A percentile compares a stretch with the other conserved stretches of the same genome.
These are phyloP conservation scores for Scortum barcoo DNA, from an alignment of 2,113 vertebrate species.

Conservation along the genomic window DNA sequence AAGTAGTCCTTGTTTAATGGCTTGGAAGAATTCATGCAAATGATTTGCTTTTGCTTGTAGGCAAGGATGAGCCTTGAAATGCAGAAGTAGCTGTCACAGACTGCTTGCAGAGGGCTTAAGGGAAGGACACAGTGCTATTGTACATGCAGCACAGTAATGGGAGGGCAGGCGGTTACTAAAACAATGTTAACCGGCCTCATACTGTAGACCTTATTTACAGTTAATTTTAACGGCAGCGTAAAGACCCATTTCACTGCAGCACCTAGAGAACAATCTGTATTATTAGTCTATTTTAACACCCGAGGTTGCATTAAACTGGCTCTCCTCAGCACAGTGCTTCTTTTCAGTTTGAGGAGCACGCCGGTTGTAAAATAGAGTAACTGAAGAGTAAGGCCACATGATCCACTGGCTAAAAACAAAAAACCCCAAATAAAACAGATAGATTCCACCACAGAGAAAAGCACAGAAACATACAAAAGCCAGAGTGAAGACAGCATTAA, in stretches of 20 bases:
- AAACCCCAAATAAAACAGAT: no score
- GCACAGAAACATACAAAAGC: slow-evolving; percentile 3
- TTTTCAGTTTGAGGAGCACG: not conserved
- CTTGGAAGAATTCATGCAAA: slow-evolving; percentile 58
- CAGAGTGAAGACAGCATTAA: slow-evolving; percentile 37
- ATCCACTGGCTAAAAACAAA: not conserved
- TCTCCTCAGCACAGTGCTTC: slow-evolving; percentile 4
- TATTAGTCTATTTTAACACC: slow-evolving; percentile 48
- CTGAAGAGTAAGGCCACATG: not conserved
- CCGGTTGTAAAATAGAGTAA: slow-evolving; percentile 25
- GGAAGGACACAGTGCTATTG: slow-evolving; percentile 37
- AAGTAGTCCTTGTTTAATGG: slow-evolving; percentile 52
- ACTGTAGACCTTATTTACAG: slow-evolving; percentile 56
- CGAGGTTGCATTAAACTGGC: slow-evolving; percentile 23
- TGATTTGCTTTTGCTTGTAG: slow-evolving; percentile 48
- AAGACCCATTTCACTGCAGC: slow-evolving; percentile 54
- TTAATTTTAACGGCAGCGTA: slow-evolving; percentile 55
- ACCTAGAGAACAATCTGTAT: slow-evolving; percentile 36
- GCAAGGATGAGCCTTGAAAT: slow-evolving; percentile 42
- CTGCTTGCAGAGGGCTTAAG: slow-evolving; percentile 32
- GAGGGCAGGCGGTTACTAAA: slow-evolving; percentile 40
- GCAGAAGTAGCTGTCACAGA: slow-evolving; percentile 36
- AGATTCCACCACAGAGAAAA: not conserved
- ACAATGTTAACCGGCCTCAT: slow-evolving; percentile 37
- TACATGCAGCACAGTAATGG: slow-evolving; percentile 23